Conservation (phyloP, 1,140 invertebrate genomes). For the Drosophila rhopaloa region DNA sequence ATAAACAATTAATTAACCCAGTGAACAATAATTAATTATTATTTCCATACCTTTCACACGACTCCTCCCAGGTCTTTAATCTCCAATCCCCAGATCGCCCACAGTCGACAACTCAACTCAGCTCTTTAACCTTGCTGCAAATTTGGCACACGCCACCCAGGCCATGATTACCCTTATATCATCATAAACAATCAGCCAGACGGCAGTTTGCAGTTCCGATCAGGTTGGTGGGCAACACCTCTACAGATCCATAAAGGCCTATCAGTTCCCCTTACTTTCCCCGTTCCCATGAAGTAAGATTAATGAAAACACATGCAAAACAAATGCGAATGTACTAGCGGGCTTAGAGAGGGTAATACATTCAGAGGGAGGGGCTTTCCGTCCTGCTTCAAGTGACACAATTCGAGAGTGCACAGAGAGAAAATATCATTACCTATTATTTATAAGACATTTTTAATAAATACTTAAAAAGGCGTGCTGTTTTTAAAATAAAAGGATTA, state of each 20-base stretch:
- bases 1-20: constrained; percentile 6
- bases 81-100: constrained; percentile 37
- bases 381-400: constrained; percentile 57
- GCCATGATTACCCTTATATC: constrained; percentile 67
- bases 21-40: constrained; percentile 34
- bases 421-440: neutral
- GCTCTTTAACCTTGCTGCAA: constrained; percentile 63
- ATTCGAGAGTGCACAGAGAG: constrained; percentile 21
- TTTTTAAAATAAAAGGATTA: too few relatives aligned
- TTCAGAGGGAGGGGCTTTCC: constrained; percentile 6
- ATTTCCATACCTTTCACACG: constrained; percentile 24
- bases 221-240: constrained; percentile 18
- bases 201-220: constrained; percentile 12
- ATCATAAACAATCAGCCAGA: constrained; percentile 54
- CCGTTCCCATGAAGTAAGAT: constrained; percentile 49
- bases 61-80: constrained; percentile 40
- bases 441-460: too few relatives aligned
- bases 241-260: constrained; percentile 40
- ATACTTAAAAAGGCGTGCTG: too few relatives aligned
- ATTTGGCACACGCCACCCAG: constrained; percentile 69
- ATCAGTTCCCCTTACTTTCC: constrained; percentile 18
- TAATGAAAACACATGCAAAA: constrained; percentile 81
- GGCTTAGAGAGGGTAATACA: neutral
- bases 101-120: constrained; percentile 24
- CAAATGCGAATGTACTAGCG: constrained; percentile 70